Evolutionary conservation across 35 echinoderm and acorn worm genomes (phyloP), one percentile per base, ranked within the genome.

Genomic region (Ophiothrix spiculata): DNA sequence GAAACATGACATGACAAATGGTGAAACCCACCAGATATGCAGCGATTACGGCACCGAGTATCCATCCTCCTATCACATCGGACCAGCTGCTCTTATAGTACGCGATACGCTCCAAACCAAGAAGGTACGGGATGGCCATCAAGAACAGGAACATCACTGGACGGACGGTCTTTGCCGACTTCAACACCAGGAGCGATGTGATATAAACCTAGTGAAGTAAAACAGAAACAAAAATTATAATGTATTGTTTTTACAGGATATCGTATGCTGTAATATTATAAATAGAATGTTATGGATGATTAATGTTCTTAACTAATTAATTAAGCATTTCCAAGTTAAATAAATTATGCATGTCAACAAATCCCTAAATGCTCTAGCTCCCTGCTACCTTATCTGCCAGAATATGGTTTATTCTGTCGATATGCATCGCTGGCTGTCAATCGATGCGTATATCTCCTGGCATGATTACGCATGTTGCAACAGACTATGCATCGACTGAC

Each of bases 61-160:
- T 25, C 86, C 88, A 97, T 0, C 94, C 94, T 40, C 80, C 90
- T 19, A 97, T 97, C 86, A 97, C 90, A 37, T 97, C 94, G 63
- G 76, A 38, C 94, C 94, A 97, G 60, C 81, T 79, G 35, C 56
- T 81, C 78, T 92, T 87, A 74, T 92, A 75, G 37, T 69, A 86
- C 0, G 81, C 39, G 4, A 97, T 63, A 76, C 86, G 83, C 33
- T 97, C 86, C 14, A 97, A n/a, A 23, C 94, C 86, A n/a, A 92
- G 76, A 77, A 97, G 60, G 85, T 81, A 92, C 4, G 94, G 86
- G 34, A 97, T 34, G 0, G 90, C 74, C 29, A 97, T 33, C 39
- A 88, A 46, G 4, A 16, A 14, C 10, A 92, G 69, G 37, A 76
- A 87, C n/a, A 92, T 77, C 23, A 97, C 37, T 25, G 94, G 94